Conservation (phyloP, 2,797 vertebrate genomes). For the Sparidentex hasta region DNA sequence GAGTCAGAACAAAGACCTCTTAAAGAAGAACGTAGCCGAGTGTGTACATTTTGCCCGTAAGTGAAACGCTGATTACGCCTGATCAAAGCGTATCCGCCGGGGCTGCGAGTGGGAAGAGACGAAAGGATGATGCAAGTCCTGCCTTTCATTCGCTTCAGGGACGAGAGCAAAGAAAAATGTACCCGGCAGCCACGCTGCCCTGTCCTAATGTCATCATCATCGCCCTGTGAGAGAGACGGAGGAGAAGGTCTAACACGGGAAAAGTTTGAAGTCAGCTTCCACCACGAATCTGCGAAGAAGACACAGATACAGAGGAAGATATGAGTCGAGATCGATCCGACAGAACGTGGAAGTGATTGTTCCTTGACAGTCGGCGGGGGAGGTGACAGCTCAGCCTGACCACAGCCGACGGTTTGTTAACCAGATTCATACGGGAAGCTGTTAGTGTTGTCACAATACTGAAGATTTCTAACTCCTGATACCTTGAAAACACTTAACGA, state of each 20-base stretch:
- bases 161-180: slow-evolving; percentile 43
- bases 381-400: no score
- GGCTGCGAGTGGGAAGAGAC: slow-evolving; percentile 51
- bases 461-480: no score
- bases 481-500: no score
- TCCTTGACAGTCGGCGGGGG: no score
- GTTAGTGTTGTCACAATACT: no score
- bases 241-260: background rate
- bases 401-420: no score
- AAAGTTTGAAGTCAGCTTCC: background rate
- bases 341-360: background rate
- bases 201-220: slow-evolving; percentile 46
- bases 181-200: slow-evolving; percentile 17
- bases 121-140: slow-evolving; percentile 59
- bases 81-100: slow-evolving; percentile 73
- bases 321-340: background rate
- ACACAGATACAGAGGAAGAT: background rate
- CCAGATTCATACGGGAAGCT: no score
- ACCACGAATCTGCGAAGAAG: background rate
- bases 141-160: slow-evolving; percentile 56
- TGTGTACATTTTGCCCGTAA: slow-evolving; percentile 47
- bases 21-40: slow-evolving; percentile 35
- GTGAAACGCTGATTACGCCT: slow-evolving; percentile 57
- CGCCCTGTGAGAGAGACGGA: background rate
- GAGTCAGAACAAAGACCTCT: slow-evolving; percentile 71